Evolutionary conservation across 1,140 invertebrate genomes (phyloP).

Genomic region (Macrocentrus cingulum): DNA sequence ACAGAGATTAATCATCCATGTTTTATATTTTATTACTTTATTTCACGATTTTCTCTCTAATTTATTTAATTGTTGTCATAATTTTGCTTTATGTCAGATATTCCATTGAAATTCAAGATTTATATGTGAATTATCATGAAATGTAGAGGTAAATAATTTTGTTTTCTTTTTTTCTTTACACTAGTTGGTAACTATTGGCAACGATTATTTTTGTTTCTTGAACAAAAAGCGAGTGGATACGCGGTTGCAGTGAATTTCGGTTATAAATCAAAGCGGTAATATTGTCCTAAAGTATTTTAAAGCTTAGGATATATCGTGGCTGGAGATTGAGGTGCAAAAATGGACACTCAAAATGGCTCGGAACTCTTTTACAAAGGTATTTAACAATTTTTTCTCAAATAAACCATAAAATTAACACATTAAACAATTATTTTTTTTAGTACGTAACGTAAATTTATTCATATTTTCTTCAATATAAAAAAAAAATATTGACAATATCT

Average conservation of each 20-base stretch:
- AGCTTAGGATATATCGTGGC: too few species aligned
- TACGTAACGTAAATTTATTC: too few species aligned
- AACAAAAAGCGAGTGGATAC: neutral
- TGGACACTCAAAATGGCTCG: too few species aligned
- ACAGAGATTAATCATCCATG: too few species aligned
- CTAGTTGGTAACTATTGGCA: neutral
- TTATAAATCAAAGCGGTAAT: constrained; percentile 11
- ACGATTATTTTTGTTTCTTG: constrained; percentile 17
- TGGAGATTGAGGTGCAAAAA: too few species aligned
- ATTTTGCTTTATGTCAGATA: constrained; percentile 16
- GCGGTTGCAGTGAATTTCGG: neutral
- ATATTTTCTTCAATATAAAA: too few species aligned
- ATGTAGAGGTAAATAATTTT: constrained; percentile 1
- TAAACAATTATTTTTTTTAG: too few species aligned
- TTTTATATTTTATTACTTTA: constrained; percentile 12
- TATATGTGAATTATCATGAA: neutral
- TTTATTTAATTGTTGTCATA: constrained; percentile 7
- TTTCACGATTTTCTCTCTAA: constrained; percentile 3
- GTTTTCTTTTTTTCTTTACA: constrained; percentile 7
- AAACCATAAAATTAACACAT: too few species aligned
- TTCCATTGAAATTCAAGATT: constrained; percentile 9
- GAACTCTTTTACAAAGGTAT: too few species aligned
- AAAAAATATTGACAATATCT: too few species aligned
- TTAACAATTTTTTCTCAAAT: too few species aligned
- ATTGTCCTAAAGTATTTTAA: neutral